Evolutionary conservation across 1,140 invertebrate species (phyloP).

Genomic region (Drosophila burlai): DNA sequence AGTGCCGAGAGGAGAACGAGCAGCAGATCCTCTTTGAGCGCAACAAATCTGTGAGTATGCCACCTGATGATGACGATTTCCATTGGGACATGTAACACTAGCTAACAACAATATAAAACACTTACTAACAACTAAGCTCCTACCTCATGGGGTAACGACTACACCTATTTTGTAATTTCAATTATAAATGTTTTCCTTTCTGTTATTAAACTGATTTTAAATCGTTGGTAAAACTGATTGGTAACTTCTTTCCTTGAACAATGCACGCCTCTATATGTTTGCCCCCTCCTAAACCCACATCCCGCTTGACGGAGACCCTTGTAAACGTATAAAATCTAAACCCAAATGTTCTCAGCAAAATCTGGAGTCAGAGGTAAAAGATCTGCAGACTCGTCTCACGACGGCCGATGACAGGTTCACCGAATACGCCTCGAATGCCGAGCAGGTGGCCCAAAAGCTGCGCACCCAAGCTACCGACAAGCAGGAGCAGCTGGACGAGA

Average conservation of each 20-base stretch:
- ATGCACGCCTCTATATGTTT: constrained; percentile 16
- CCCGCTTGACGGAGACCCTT: constrained; percentile 12
- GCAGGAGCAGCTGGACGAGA: constrained; percentile 66
- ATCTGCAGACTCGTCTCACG: constrained; percentile 70
- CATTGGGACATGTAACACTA: constrained; percentile 58
- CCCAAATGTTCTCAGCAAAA: constrained; percentile 63
- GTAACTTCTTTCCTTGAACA: constrained; percentile 37
- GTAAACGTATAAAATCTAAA: constrained; percentile 38
- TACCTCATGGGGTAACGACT: constrained; percentile 2
- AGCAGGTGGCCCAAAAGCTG: constrained; percentile 70
- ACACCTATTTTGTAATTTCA: constrained; percentile 40
- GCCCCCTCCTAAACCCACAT: neutral
- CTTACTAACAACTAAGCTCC: constrained; percentile 14
- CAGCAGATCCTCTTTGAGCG: constrained; percentile 88
- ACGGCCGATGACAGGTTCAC: constrained; percentile 79
- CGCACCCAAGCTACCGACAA: constrained; percentile 62
- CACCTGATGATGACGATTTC: constrained; percentile 71
- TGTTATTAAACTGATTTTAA: constrained; percentile 48
- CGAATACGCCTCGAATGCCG: constrained; percentile 79
- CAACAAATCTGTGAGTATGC: constrained; percentile 89
- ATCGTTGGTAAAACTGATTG: constrained; percentile 33
- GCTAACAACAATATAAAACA: constrained; percentile 22
- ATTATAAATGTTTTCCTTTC: constrained; percentile 45
- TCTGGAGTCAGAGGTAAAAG: constrained; percentile 66
- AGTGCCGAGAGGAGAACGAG: constrained; percentile 87